These are phyloP conservation scores for Zoanthus sociatus DNA, from an alignment of 92 coral and sea anemone species.

Conservation along the genomic window DNA sequence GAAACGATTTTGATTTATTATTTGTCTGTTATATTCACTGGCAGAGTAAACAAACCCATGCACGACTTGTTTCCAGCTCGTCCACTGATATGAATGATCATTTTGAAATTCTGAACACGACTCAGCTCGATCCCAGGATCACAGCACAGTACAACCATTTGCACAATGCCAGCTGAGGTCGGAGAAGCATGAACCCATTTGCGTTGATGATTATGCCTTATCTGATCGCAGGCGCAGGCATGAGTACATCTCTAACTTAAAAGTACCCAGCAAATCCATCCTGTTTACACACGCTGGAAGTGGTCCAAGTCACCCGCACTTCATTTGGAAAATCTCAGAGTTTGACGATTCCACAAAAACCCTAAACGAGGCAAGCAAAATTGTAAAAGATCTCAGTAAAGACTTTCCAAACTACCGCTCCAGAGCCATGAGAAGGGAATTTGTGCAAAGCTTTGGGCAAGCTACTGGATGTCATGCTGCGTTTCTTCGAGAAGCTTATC, in stretches of 20 bases:
- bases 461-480: conserved; percentile 56
- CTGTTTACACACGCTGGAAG: conserved; percentile 36
- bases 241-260: background rate
- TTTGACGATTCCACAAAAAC: conserved; percentile 16
- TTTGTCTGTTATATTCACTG: no score
- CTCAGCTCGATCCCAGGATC: conserved; percentile 14
- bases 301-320: conserved; percentile 18
- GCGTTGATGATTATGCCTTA: conserved; percentile 38
- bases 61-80: no score
- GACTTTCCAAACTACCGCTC: conserved; percentile 36
- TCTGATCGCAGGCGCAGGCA: conserved; percentile 10
- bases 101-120: conserved; percentile 2
- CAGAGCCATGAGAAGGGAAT: conserved; percentile 50
- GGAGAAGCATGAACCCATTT: conserved; percentile 27
- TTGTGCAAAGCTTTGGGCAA: conserved; percentile 47
- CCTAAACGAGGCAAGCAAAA: background rate
- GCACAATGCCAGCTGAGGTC: conserved; percentile 30
- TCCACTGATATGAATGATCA: no score
- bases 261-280: background rate
- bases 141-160: background rate
- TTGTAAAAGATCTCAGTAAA: conserved; percentile 34
- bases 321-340: conserved; percentile 52
- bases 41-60: no score
- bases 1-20: no score
- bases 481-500: conserved; percentile 53